Conservation (phyloP, 2,888 invertebrate species). For the Eupithecia subumbrata region DNA sequence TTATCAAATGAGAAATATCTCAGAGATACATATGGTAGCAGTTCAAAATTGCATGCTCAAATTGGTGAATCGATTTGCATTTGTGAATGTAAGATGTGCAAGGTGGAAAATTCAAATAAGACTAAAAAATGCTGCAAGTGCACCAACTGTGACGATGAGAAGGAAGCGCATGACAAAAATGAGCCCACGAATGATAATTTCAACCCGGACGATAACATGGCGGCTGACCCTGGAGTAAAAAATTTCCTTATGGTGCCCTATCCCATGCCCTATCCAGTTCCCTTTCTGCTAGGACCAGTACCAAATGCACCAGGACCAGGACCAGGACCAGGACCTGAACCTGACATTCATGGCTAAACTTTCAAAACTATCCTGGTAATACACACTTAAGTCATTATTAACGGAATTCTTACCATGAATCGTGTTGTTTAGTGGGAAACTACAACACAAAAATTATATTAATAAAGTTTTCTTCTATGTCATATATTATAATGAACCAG, state of each 20-base stretch:
- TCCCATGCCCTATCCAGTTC: conserved; percentile 1
- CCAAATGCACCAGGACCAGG: background rate
- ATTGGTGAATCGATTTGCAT: background rate
- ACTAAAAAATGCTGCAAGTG: conserved; percentile 4
- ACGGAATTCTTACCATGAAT: no score
- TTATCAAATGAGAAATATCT: conserved; percentile 4
- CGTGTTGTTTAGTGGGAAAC: no score
- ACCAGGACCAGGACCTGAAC: background rate
- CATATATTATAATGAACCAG: no score
- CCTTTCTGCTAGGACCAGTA: background rate
- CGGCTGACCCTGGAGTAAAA: background rate
- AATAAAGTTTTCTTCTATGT: no score
- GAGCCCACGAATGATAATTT: background rate
- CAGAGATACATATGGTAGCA: background rate
- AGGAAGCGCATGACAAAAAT: background rate
- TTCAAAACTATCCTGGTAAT: no score
- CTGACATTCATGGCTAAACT: no score
- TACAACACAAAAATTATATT: no score
- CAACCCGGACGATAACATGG: background rate
- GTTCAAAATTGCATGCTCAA: background rate
- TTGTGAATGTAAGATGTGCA: background rate
- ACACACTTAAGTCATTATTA: no score
- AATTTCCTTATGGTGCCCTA: background rate
- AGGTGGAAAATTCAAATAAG: background rate
- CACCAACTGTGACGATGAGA: background rate